Percentiles rank a stretch among this genome's conserved stretches.
Evolutionary conservation across 2,888 invertebrate genomes (phyloP).

Genomic region (Chloroclystis v-ata): DNA sequence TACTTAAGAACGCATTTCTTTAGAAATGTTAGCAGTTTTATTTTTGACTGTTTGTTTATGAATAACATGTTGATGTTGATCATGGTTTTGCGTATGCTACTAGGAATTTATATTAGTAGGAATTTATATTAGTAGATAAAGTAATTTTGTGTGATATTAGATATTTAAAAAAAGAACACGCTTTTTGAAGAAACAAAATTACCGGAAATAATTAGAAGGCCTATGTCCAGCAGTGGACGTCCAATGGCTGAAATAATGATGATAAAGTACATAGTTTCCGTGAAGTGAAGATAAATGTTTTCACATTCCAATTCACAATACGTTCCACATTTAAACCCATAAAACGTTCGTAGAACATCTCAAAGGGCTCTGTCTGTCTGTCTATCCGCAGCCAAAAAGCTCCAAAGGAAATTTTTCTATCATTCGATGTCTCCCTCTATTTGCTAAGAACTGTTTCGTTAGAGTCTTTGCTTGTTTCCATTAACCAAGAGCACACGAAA

Average conservation of each 20-base stretch:
- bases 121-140: too few relatives aligned
- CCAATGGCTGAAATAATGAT: too few relatives aligned
- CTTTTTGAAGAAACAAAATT: too few relatives aligned
- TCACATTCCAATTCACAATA: conserved; percentile 12
- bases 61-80: too few relatives aligned
- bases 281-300: not conserved
- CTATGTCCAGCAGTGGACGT: too few relatives aligned
- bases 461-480: conserved; percentile 56
- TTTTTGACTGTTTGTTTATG: not conserved
- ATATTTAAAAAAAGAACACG: too few relatives aligned
- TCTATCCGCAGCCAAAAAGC: conserved; percentile 57
- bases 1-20: too few relatives aligned
- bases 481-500: conserved; percentile 19
- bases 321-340: conserved; percentile 14
- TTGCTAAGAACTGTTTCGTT: conserved; percentile 77
- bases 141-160: too few relatives aligned
- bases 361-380: conserved; percentile 45
- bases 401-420: conserved; percentile 67
- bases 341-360: conserved; percentile 38
- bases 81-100: too few relatives aligned
- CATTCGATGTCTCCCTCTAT: conserved; percentile 74
- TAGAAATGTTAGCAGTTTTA: not conserved
- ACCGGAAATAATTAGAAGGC: too few relatives aligned
- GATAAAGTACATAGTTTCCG: too few relatives aligned
- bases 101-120: too few relatives aligned